Evolutionary conservation across 2,888 invertebrate genomes (phyloP), one percentile per base, ranked within the genome.

Genomic region (Hedychridium roseum): DNA sequence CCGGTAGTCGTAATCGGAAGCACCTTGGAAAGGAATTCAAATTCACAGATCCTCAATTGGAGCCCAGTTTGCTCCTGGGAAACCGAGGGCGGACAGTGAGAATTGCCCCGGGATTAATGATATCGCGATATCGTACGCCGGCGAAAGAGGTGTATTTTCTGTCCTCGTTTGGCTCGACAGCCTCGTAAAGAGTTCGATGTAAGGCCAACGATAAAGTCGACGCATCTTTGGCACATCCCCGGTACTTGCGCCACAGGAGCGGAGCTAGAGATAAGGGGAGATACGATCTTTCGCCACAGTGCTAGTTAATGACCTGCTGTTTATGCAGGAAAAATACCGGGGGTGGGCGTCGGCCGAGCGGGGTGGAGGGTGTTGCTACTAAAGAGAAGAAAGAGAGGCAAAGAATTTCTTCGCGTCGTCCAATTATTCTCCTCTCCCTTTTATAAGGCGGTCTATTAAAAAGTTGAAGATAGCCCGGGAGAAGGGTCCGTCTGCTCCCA

Each of bases 311-410:
- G 71, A 70, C 66, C 59, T 62, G 63, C 62, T 70, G 68, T 68
- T 73, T 73, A 73, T 70, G 71, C 70, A 67, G 54, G 64, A 70
- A 71, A 71, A 70, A 64, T 64, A 47, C 49, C 47, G 46, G 41
- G 53, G 50, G 45, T 59, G 54, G 43, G 50, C 35, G 38, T 28
- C 45, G 26, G n/a, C 20, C 36, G 31, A 9, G 21, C 18, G 18
- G 20, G 28, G 27, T 11, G 21, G 36, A 37, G 37, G 11, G 34
- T 46, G 41, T 47, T 31, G 23, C 36, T 36, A 21, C 32, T 47
- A 30, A 42, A 42, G 30, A 15, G 36, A 2, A 3, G 9, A 14
- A 26, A 18, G 18, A 20, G 6, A 27, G 9, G 32, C 21, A 5
- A 31, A 9, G 15, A 16, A 12, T 28, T 35, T 32, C 35, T 27